phyloP scores from a whole-genome alignment of 2,113 vertebrate species.

The Cochlearius cochlearius region DNA sequence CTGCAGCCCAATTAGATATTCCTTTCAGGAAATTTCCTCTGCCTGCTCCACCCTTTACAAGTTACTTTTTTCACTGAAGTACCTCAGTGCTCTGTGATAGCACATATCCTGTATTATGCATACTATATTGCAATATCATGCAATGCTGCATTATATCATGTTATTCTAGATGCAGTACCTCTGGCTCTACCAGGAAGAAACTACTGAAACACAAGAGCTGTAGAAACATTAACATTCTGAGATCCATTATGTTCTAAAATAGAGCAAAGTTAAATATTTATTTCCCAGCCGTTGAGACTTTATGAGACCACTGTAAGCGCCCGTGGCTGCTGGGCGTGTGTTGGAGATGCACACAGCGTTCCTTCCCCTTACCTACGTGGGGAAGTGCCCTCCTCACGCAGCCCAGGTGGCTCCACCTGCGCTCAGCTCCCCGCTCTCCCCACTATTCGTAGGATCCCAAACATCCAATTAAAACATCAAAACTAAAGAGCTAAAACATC shows the following conservation, averaged over 20 bases:
- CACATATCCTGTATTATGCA: neutral
- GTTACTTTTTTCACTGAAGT: neutral
- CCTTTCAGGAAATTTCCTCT: neutral
- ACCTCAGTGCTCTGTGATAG: neutral
- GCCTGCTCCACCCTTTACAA: neutral
- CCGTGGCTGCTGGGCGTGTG: neutral
- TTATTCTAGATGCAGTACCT: neutral
- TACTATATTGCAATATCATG: neutral
- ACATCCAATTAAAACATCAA: neutral
- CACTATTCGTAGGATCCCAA: neutral
- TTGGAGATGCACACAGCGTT: neutral
- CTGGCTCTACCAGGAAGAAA: neutral
- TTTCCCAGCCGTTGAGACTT: neutral
- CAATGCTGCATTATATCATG: neutral
- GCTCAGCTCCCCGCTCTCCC: neutral
- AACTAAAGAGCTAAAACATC: neutral
- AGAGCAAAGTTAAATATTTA: slow-evolving; percentile 38
- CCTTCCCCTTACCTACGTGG: neutral
- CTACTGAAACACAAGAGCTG: neutral
- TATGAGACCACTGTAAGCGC: neutral
- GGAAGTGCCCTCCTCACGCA: neutral
- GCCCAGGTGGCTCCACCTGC: neutral
- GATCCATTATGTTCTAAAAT: neutral
- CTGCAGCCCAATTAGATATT: neutral
- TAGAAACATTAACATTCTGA: neutral